Evolutionary conservation across 2,888 invertebrate species (phyloP).

Genomic region (Parnassius apollo): DNA sequence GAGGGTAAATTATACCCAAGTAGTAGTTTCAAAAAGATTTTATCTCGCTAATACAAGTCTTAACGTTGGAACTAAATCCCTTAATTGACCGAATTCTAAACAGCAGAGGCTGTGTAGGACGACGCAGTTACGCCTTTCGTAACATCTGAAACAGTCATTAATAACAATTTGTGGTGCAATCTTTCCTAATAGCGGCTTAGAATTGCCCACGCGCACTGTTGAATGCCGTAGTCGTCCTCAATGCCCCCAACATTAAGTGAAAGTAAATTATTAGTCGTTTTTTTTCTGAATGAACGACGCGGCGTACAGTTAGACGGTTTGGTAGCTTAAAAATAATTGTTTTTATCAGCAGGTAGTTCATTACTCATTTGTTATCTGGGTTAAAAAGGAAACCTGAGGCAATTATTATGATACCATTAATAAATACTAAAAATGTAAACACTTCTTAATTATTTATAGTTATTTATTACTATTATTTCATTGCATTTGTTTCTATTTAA

Average conservation of each 20-base stretch:
- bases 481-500: no score
- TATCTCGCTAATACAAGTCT: conserved; percentile 6
- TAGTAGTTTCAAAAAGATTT: neutral
- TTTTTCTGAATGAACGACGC: conserved; percentile 1
- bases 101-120: conserved; percentile 32
- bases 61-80: conserved; percentile 17
- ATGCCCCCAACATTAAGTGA: conserved; percentile 22
- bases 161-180: conserved; percentile 49
- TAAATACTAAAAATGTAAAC: no score
- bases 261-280: conserved; percentile 13
- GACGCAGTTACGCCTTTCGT: conserved; percentile 30
- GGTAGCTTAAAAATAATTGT: neutral
- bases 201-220: conserved; percentile 39
- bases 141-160: conserved; percentile 50
- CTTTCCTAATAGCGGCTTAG: conserved; percentile 34
- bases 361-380: no score
- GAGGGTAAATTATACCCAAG: no score
- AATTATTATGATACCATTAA: no score
- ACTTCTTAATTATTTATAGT: no score
- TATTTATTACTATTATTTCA: no score
- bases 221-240: conserved; percentile 29
- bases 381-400: no score
- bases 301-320: neutral
- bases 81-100: conserved; percentile 7
- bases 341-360: no score